Evolutionary conservation across 2,888 invertebrate genomes (phyloP), one percentile per base, ranked within the genome.

Genomic region (Emmelina monodactyla): DNA sequence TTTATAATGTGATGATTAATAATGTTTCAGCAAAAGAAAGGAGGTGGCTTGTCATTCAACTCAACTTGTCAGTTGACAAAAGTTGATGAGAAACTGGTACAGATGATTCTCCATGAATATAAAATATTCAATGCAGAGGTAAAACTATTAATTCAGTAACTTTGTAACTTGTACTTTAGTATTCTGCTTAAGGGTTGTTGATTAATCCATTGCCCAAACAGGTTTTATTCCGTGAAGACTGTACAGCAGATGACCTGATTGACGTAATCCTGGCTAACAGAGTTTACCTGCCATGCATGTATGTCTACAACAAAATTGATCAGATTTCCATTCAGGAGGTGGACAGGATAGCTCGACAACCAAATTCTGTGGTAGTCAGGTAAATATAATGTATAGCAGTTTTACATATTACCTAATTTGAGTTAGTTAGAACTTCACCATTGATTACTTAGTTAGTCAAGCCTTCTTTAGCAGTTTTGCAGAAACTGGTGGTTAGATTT

Each of bases 241-340:
- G 92, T 60, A 89, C 89, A 1, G 88, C 94, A 0, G 99, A 99
- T 70, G 98, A 99, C 59, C 85, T 99, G 55, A 98, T 99, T 47
- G 99, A 99, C 80, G 97, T 99, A 34, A 95, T 99, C 49, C 89
- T 93, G 33, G 97, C 92, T 7, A 97, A 96, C 79, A 85, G 97
- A 44, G 92, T 94, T 16, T 97, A 98, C 76, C 83, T 99, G 61
- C 96, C 97, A 35, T 99, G 99, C 68, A 73, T 99, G 36, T 99
- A 98, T 79, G 96, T 98, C 36, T 99, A 98, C 81, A 99, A 99
- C 78, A 99, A 99, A 85, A 96, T 99, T 53, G 99, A 99, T 86
- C 97, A 99, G 82, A 94, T 99, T 55, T 94, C 97, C 33, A 95
- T 99, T 47, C 98, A 99, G 73, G 97, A 98, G 80, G 95, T 98